Evolutionary conservation across 2,888 invertebrate genomes (phyloP), one percentile per base, ranked within the genome.

Genomic region (Pheosia gnoma): DNA sequence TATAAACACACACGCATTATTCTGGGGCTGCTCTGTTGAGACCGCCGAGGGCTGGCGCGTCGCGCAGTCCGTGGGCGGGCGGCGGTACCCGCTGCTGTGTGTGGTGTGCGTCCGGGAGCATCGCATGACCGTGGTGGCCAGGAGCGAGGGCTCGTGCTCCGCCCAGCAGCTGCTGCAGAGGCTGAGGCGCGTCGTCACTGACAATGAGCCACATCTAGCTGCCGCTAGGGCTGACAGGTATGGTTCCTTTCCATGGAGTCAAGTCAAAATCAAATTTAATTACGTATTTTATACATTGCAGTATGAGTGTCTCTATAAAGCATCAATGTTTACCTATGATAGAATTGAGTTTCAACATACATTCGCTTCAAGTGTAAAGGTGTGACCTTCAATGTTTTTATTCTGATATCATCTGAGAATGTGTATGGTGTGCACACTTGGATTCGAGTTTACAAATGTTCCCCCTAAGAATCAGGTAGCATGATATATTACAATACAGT

Each of bases 1-100:
- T 86, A 95, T 99, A 70, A 97, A 98, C 88, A 95, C 95, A 58
- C 96, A 96, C 79, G 96, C 97, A 77, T 90, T 99, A 41, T 97
- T 99, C 84, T 99, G 99, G 99, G 98, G 97, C 4, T 99, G 99
- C 87, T 97, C 97, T 60, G 96, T 97, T 37, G 96, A 97, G 70
- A 96, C 96, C 0, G 96, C 97, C 0, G 99, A 99, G 88, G 99
- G 99, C 0, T 97, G 97, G 92, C 95, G 98, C 77, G 99, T 99
- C 38, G 96, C 97, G 8, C 98, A 98, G 87, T 97, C 98, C 0
- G 95, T 99, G 43, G 96, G 97, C 67, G 97, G 97, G 38, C 95
- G 96, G 61, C 95, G 96, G 62, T 95, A 95, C 72, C 99, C 99
- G 10, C 96, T 98, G 80, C 91, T 99, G 78, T 98, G 98, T 63